Conservation (phyloP, 2,113 vertebrate species). For the Phyllostomus discolor region DNA sequence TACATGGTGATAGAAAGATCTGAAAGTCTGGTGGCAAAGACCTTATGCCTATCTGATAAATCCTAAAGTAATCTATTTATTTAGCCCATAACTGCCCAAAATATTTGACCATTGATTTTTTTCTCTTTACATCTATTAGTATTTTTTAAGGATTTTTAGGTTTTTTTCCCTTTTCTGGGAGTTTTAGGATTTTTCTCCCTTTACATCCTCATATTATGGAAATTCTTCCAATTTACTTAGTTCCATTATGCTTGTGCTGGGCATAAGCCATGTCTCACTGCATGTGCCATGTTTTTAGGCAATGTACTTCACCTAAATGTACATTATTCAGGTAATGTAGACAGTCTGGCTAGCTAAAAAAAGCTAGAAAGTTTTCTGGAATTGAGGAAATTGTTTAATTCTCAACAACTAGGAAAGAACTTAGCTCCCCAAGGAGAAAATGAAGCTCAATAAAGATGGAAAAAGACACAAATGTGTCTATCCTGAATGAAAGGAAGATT, state of each 20-base stretch:
- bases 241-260: background rate
- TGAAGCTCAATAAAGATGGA: background rate
- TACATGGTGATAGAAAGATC: background rate
- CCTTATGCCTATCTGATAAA: background rate
- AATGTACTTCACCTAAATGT: background rate
- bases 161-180: no score
- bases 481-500: background rate
- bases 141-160: background rate
- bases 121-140: background rate
- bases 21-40: background rate
- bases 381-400: conserved; percentile 10
- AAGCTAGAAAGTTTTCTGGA: background rate
- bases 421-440: background rate
- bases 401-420: background rate
- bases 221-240: background rate
- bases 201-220: background rate
- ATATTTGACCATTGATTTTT: background rate
- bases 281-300: background rate
- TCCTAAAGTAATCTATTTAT: background rate
- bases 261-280: background rate
- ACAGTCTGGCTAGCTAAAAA: conserved; percentile 1
- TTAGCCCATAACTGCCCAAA: background rate
- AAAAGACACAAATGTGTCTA: background rate
- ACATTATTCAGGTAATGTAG: background rate
- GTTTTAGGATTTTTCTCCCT: background rate